phyloP scores from a whole-genome alignment of 2,888 invertebrate species.

The Ethmia dodecea region DNA sequence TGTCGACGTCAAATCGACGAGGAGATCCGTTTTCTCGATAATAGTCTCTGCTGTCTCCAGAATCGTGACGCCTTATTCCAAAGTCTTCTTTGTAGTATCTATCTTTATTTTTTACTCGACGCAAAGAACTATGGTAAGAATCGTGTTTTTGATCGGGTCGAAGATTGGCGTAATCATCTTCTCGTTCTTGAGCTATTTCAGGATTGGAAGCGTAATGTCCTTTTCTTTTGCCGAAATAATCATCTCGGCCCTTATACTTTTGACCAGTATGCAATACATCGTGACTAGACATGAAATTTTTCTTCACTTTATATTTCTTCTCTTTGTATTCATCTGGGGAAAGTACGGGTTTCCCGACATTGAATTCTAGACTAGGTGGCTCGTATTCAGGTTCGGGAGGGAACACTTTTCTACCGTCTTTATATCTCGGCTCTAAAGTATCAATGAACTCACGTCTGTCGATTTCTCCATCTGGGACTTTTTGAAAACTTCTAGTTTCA shows the following conservation, averaged over 20 bases:
- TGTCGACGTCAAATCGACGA: conserved; percentile 72
- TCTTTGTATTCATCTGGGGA: conserved; percentile 79
- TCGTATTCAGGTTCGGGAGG: conserved; percentile 77
- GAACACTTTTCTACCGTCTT: conserved; percentile 50
- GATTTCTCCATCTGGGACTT: conserved; percentile 51
- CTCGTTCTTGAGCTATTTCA: conserved; percentile 74
- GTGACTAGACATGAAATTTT: conserved; percentile 68
- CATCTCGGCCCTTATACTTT: conserved; percentile 64
- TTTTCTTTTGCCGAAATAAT: conserved; percentile 63
- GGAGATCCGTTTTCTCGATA: conserved; percentile 63
- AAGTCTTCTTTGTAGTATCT: conserved; percentile 47
- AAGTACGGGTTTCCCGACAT: conserved; percentile 71
- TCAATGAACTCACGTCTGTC: conserved; percentile 60
- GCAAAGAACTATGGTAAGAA: conserved; percentile 79
- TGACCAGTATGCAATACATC: conserved; percentile 61
- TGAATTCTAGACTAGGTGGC: conserved; percentile 82
- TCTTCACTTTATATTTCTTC: conserved; percentile 67
- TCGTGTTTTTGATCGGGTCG: conserved; percentile 56
- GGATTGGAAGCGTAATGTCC: conserved; percentile 80
- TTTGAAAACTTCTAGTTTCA: conserved; percentile 54
- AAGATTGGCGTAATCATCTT: conserved; percentile 68
- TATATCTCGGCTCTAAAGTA: conserved; percentile 41
- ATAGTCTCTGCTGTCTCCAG: conserved; percentile 71
- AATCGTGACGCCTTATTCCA: conserved; percentile 59
- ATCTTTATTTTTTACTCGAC: conserved; percentile 76